phyloP scores from a whole-genome alignment of 2,113 vertebrate species.

The Halichoerus grypus region DNA sequence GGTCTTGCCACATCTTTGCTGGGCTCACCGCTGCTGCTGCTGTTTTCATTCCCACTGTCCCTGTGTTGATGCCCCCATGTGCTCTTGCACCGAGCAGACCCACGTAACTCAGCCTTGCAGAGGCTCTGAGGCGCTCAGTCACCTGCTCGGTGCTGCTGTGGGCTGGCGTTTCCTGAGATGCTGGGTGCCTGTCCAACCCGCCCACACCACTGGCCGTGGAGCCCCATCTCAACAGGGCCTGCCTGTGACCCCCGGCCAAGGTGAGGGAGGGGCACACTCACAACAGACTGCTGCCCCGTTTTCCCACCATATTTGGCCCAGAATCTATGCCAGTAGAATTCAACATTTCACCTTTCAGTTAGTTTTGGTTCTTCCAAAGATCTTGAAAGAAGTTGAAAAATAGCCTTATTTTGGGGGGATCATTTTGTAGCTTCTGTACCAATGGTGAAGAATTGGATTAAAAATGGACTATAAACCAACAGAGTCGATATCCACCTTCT shows the following conservation, averaged over 20 bases:
- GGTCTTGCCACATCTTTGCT: neutral
- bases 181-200: neutral
- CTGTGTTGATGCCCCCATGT: neutral
- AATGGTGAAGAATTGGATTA: slow-evolving; percentile 50
- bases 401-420: neutral
- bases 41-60: neutral
- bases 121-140: neutral
- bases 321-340: neutral
- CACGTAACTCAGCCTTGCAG: neutral
- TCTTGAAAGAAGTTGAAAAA: neutral
- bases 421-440: neutral
- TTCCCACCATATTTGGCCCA: neutral
- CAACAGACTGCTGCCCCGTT: neutral
- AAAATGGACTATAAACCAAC: slow-evolving; percentile 43
- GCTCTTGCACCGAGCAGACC: neutral
- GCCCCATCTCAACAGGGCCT: neutral
- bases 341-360: accelerated
- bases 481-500: slow-evolving; percentile 23
- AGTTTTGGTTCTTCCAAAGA: neutral
- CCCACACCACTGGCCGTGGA: neutral
- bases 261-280: neutral
- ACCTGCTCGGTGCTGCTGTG: neutral
- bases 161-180: neutral
- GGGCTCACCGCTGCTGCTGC: accelerated
- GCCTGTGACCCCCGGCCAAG: neutral